Base-by-base conservation (phyloP, 2,797 vertebrate species). In the Ptychadena robeensis region DNA sequence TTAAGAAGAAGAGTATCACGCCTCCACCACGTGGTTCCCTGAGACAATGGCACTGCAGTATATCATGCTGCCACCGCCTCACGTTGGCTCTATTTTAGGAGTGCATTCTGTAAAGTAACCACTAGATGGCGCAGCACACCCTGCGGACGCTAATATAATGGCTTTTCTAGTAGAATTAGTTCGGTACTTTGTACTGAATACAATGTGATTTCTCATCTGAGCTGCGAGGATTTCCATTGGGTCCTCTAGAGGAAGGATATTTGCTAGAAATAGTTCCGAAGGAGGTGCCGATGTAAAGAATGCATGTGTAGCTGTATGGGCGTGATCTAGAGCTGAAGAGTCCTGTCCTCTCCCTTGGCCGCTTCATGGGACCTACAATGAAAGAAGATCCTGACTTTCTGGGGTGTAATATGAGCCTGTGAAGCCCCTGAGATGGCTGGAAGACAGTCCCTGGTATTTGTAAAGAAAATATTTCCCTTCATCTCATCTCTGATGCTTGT, bases 401-500 rank as follows among this genome's bases (percentile, higher is more conserved):
- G 40, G 61, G 48, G 77, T 80, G 82, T 80, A 85, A 85, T 80
- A 71, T 80, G 82, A 85, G 35, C 80, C 82, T 70, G 61, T 15
- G 63, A 28, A 30, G 30, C 44, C 82, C 59, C 75, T 57, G 78
- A 73, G 69, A 84, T 84, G 82, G 76, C 82, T 74, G 53, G 40
- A 69, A 68, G 77, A 84, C 77, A 73, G 10, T 44, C 34, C 28
- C 28, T 74, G 71, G 53, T 80, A 44, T 74, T 75, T 84, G 11
- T 34, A 84, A 66, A 80, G 77, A 75, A 84, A 84, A 80, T 48
- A 84, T 74, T 84, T 61, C 31, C 32, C 82, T 83, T 79, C 31
- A 59, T 79, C 70, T 69, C 64, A 15, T 44, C 28, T 15, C 53
- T 77, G 64, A 35, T 69, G 70, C 32, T 25, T 69, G 64, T 10